Conservation (phyloP, 1,140 invertebrate species). For the Neocloeon triangulifer region DNA sequence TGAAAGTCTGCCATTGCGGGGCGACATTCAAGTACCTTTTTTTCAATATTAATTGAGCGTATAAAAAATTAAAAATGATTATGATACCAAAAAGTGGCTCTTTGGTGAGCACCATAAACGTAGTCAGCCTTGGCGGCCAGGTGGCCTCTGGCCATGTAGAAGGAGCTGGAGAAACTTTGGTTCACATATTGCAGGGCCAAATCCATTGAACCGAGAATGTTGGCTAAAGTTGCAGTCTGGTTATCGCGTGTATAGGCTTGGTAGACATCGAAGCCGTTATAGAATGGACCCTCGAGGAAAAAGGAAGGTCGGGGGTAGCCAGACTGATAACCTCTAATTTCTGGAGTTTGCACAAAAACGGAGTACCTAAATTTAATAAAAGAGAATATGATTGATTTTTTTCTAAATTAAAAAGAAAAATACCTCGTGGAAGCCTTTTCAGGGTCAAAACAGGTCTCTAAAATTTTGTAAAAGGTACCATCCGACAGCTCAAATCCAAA, state of each 20-base stretch:
- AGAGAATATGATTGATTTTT: no score
- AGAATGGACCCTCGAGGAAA: conserved; percentile 15
- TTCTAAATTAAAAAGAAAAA: no score
- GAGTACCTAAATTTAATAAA: no score
- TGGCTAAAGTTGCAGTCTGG: conserved; percentile 13
- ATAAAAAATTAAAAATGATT: no score
- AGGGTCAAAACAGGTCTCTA: no score
- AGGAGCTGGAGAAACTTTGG: conserved; percentile 9
- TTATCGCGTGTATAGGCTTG: conserved; percentile 12
- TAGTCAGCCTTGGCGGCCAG: conserved; percentile 22
- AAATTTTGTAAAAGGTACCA: no score
- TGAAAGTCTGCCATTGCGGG: conserved; percentile 31
- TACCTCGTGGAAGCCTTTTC: no score
- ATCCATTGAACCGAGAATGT: conserved; percentile 13
- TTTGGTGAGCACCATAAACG: conserved; percentile 17
- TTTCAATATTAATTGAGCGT: no score
- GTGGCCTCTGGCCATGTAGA: conserved; percentile 18
- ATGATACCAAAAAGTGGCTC: conserved; percentile 18
- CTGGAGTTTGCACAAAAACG: no score
- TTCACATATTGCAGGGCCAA: conserved; percentile 12
- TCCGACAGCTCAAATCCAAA: no score
- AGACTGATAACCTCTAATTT: no score
- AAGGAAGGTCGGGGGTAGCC: conserved; percentile 12
- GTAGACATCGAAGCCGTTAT: conserved; percentile 10
- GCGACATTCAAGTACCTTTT: conserved; percentile 27